These are phyloP conservation scores for Drosophila eohydei DNA, from an alignment of 2,888 invertebrate species.

Conservation along the genomic window DNA sequence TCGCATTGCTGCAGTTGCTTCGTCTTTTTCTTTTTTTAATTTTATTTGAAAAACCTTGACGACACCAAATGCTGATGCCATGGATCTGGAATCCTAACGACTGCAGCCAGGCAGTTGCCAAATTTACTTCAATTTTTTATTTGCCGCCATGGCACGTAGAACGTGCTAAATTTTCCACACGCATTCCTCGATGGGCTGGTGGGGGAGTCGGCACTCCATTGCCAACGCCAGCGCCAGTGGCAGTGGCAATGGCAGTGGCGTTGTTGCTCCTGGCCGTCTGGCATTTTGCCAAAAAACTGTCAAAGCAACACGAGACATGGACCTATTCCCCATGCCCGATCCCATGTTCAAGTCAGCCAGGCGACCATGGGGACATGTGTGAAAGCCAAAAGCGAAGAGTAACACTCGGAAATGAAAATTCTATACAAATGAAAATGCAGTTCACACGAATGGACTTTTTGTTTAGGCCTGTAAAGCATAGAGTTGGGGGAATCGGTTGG, in stretches of 20 bases:
- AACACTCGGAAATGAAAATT: conserved; percentile 68
- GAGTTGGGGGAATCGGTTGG: conserved; percentile 16
- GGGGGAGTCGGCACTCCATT: conserved; percentile 42
- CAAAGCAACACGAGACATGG: conserved; percentile 74
- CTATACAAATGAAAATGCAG: conserved; percentile 80
- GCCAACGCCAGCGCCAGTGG: conserved; percentile 23
- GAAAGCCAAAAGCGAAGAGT: conserved; percentile 61
- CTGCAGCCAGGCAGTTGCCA: conserved; percentile 72
- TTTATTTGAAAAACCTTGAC: conserved; percentile 53
- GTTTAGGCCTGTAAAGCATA: conserved; percentile 40
- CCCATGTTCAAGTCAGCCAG: conserved; percentile 36
- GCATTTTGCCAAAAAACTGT: conserved; percentile 77
- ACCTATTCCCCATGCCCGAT: conserved; percentile 13
- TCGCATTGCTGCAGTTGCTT: conserved; percentile 67
- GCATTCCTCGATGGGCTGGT: conserved; percentile 62
- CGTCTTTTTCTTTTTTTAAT: conserved; percentile 27
- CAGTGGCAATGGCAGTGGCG: conserved; percentile 40
- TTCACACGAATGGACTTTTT: conserved; percentile 68
- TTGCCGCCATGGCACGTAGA: conserved; percentile 71
- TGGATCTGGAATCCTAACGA: conserved; percentile 56
- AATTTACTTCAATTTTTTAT: conserved; percentile 80
- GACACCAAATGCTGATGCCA: conserved; percentile 64
- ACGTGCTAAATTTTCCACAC: conserved; percentile 80
- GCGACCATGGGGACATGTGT: conserved; percentile 52
- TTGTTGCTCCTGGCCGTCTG: conserved; percentile 50